Percentiles rank a stretch among this genome's conserved stretches.
These are phyloP conservation scores for Hyles lineata DNA, from an alignment of 2,888 invertebrate species.

Conservation along the genomic window DNA sequence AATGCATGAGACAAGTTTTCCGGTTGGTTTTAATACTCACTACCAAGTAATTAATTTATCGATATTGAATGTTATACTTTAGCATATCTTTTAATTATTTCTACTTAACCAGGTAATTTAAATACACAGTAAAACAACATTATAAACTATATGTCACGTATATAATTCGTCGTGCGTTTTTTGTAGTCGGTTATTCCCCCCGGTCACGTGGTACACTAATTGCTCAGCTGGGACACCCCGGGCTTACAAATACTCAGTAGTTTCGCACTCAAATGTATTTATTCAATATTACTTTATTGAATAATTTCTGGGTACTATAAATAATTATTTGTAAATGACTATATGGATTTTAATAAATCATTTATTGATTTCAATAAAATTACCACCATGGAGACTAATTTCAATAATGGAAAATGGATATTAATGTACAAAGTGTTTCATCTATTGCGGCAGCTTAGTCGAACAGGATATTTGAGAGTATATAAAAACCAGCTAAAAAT, in stretches of 20 bases:
- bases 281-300: slow-evolving; percentile 40
- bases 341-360: too few relatives aligned
- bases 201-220: slow-evolving; percentile 81
- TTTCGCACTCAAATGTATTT: slow-evolving; percentile 73
- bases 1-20: too few relatives aligned
- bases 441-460: neutral
- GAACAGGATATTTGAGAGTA: neutral
- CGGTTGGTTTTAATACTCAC: too few relatives aligned
- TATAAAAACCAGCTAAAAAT: neutral
- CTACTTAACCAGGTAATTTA: neutral
- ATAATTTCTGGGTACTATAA: too few relatives aligned
- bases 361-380: too few relatives aligned
- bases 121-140: neutral
- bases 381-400: too few relatives aligned
- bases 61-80: too few relatives aligned
- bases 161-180: slow-evolving; percentile 55
- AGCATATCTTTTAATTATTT: too few relatives aligned
- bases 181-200: slow-evolving; percentile 71
- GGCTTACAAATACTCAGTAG: slow-evolving; percentile 63
- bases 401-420: too few relatives aligned
- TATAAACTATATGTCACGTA: neutral
- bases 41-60: too few relatives aligned
- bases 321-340: neutral
- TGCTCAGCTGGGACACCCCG: slow-evolving; percentile 80
- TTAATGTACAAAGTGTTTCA: neutral